These are phyloP conservation scores for Xyrauchen texanus DNA, from an alignment of 2,113 vertebrate genomes.

Conservation along the genomic window DNA sequence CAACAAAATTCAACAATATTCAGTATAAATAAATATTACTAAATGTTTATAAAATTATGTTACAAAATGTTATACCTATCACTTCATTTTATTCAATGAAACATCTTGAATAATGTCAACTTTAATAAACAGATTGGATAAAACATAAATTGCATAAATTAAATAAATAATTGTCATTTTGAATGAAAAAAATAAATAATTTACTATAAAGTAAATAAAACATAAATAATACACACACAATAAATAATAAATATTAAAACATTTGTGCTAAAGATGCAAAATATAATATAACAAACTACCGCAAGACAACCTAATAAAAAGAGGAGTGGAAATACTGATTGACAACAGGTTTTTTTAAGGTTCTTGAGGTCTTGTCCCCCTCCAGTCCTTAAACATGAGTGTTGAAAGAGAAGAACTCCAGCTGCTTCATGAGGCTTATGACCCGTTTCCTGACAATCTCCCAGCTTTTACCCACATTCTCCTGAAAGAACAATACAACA, in stretches of 20 bases:
- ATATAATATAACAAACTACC: background rate
- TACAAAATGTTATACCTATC: background rate
- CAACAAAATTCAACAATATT: constrained; percentile 7
- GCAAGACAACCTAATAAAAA: background rate
- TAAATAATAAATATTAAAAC: background rate
- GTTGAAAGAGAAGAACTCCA: constrained; percentile 28
- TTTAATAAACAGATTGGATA: background rate
- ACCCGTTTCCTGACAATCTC: constrained; percentile 64
- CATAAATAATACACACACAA: background rate
- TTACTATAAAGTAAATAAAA: background rate
- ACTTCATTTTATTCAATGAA: too few relatives aligned
- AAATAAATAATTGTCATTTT: background rate
- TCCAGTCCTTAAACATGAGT: background rate
- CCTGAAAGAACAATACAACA: constrained; percentile 47
- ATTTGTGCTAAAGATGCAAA: background rate
- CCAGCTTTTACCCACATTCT: constrained; percentile 61
- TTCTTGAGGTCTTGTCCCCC: background rate
- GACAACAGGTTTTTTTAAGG: background rate
- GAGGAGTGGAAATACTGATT: background rate
- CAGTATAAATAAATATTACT: background rate
- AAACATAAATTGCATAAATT: background rate
- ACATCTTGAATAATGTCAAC: background rate
- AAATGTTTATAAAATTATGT: background rate
- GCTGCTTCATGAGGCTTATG: constrained; percentile 47
- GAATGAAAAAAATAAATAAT: background rate